Evolutionary conservation across 64 coral and sea anemone species (phyloP).

Genomic region (Trachythela sp.): DNA sequence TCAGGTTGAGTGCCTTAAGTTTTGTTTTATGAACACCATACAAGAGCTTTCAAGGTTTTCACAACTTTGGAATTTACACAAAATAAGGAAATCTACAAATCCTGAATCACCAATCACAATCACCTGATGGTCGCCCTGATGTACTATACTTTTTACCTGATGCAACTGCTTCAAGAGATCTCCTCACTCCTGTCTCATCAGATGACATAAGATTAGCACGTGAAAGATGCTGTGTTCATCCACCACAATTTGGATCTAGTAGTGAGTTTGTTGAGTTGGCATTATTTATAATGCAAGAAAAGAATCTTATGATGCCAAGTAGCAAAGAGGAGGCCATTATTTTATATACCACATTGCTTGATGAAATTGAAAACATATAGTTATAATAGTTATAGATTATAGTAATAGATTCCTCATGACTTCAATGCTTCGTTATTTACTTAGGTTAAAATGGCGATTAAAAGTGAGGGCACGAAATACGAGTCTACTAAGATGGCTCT

Average conservation of each 20-base stretch:
- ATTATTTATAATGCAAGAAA: slow-evolving; percentile 29
- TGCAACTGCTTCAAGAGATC: background rate
- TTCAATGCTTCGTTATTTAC: too few species aligned
- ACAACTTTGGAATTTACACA: background rate
- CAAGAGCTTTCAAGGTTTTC: background rate
- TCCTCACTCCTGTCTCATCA: background rate
- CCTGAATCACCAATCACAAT: background rate
- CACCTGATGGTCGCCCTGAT: background rate
- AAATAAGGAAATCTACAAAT: background rate
- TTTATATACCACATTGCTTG: background rate
- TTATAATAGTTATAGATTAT: background rate
- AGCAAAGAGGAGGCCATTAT: background rate
- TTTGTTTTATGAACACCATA: background rate
- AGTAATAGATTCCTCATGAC: background rate
- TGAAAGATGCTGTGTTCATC: slow-evolving; percentile 28
- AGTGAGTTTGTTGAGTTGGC: slow-evolving; percentile 39
- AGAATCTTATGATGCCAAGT: slow-evolving; percentile 22
- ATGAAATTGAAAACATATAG: background rate
- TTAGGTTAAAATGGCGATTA: background rate
- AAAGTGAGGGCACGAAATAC: background rate
- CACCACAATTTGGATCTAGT: slow-evolving; percentile 8
- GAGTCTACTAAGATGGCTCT: background rate
- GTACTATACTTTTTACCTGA: background rate
- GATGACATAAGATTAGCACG: slow-evolving; percentile 7
- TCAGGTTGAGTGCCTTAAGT: background rate